Base-by-base conservation (phyloP, 2,888 invertebrate species). In the Platerodrilus igneus region DNA sequence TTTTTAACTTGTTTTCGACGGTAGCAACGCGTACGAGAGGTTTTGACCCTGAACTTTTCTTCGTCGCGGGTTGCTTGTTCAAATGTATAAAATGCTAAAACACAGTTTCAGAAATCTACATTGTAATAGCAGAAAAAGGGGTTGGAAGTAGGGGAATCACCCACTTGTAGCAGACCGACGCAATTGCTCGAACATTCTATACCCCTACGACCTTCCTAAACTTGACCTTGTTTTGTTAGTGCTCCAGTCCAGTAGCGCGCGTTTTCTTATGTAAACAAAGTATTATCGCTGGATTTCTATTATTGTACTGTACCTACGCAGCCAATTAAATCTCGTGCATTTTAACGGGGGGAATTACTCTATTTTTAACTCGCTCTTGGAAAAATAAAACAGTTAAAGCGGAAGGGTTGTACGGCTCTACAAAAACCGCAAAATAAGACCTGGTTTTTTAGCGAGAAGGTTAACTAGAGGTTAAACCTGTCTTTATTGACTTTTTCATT, bases 141-240 rank as follows among this genome's bases (percentile, higher is more conserved):
- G 38, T 29, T 41, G 41, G 45, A 47, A 45, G n/a, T n/a, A 37
- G 44, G 30, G 25, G 39, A 49, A 47, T 42, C 52, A 52, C 57
- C 58, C 60, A 56, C 58, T 51, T 50, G 50, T 45, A 49, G 52
- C 55, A 57, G n/a, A n/a, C 57, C 57, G 60, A 50, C 54, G 55
- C 53, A 54, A 53, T 54, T 54, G 55, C 45, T 47, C 53, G 51
- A 45, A 53, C n/a, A n/a, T n/a, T n/a, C n/a, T n/a, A n/a, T n/a
- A n/a, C n/a, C n/a, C n/a, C n/a, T n/a, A n/a, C 51, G 60, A 62
- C 66, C 68, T 68, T 66, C 62, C 57, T 59, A 64, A 68, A 65
- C 64, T 64, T 68, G 68, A 69, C 68, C 69, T 68, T 66, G 67
- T 59, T 67, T 66, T 69, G 68, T 69, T n/a, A n/a, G n/a, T n/a